Conservation (phyloP, 2,888 invertebrate species). For the Ochropleura plecta region DNA sequence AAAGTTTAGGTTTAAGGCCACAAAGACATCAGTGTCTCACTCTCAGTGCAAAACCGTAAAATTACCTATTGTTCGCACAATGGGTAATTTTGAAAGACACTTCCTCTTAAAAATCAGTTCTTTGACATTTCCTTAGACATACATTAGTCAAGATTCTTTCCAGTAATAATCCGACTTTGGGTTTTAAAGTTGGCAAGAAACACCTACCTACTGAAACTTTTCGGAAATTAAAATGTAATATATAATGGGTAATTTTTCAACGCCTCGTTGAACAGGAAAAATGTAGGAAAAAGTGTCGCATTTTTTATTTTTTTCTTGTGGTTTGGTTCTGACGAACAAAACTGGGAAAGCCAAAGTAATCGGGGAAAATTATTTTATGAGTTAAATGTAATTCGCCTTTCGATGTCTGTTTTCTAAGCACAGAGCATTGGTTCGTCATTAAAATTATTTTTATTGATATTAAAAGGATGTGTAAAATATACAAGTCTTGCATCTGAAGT, state of each 20-base stretch:
- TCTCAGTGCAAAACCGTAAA: too few species aligned
- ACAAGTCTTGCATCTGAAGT: slow-evolving; percentile 8
- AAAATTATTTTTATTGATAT: slow-evolving; percentile 44
- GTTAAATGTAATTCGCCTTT: slow-evolving; percentile 29
- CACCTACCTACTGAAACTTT: neutral
- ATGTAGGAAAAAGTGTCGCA: neutral
- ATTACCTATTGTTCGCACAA: too few species aligned
- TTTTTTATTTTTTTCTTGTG: slow-evolving; percentile 19
- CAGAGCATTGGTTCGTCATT: slow-evolving; percentile 17
- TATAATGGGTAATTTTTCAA: neutral
- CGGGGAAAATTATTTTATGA: slow-evolving; percentile 14
- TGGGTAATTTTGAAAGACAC: neutral
- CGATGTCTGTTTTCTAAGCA: slow-evolving; percentile 29
- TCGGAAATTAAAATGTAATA: neutral
- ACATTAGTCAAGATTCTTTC: slow-evolving; percentile 1
- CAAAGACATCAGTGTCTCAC: neutral
- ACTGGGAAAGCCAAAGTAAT: neutral
- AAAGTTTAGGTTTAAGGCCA: neutral
- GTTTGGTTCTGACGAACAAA: neutral
- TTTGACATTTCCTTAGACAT: neutral
- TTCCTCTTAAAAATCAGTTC: neutral
- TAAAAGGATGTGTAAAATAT: slow-evolving; percentile 45
- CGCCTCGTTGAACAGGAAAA: slow-evolving; percentile 39
- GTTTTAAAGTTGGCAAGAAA: slow-evolving; percentile 13
- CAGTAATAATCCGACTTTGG: neutral